phyloP scores from a whole-genome alignment of 2,113 vertebrate genomes.

The Aldabrachelys gigantea region DNA sequence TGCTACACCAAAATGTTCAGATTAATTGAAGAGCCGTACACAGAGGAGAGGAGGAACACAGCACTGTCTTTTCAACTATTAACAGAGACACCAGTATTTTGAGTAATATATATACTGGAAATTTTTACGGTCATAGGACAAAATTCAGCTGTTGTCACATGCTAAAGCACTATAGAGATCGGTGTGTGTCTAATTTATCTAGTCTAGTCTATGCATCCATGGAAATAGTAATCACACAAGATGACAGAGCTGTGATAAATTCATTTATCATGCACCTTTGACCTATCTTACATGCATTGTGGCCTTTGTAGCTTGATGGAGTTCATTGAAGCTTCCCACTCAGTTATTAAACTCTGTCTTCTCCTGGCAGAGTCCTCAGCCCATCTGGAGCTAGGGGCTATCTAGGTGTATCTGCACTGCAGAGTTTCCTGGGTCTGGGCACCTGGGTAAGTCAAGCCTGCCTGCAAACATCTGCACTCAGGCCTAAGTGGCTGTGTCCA shows the following conservation, averaged over 20 bases:
- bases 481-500: not conserved
- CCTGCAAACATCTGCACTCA: not conserved
- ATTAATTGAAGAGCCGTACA: fast-evolving
- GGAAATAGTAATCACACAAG: not conserved
- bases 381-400: not conserved
- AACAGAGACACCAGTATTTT: not conserved
- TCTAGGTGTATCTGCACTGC: not conserved
- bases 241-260: not conserved
- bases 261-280: not conserved
- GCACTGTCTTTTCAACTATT: not conserved
- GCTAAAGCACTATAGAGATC: not conserved
- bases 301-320: not conserved
- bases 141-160: not conserved
- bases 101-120: not conserved
- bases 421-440: not conserved
- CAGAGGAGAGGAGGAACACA: not conserved
- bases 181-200: not conserved
- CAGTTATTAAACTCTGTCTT: not conserved
- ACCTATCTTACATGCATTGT: not conserved
- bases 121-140: not conserved
- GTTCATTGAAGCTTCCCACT: not conserved
- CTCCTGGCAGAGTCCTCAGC: not conserved
- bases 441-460: not conserved
- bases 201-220: not conserved
- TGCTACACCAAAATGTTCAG: not conserved